Conservation (phyloP, 2,113 vertebrate genomes). For the Mungos mungo region DNA sequence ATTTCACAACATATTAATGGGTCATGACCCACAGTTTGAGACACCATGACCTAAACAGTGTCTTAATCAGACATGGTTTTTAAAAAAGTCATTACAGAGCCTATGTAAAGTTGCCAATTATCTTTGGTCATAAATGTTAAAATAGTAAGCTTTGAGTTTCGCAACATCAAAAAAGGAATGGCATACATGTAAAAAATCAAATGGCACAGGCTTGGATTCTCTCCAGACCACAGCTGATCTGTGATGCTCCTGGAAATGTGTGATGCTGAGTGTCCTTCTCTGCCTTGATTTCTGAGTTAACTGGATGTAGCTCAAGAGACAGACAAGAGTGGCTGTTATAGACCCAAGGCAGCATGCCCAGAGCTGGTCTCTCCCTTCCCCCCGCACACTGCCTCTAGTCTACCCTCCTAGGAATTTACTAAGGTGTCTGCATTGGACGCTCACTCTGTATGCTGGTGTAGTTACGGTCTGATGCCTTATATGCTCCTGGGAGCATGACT, state of each 20-base stretch:
- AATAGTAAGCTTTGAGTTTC: slow-evolving; percentile 62
- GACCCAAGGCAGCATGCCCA: not conserved
- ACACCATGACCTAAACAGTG: slow-evolving; percentile 56
- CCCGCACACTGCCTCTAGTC: not conserved
- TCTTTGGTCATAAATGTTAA: slow-evolving; percentile 70
- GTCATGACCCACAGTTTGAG: slow-evolving; percentile 61
- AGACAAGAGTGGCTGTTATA: not conserved
- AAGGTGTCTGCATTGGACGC: not conserved
- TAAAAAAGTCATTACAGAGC: slow-evolving; percentile 65
- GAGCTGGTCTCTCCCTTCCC: not conserved
- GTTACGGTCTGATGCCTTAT: not conserved
- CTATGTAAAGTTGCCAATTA: slow-evolving; percentile 66
- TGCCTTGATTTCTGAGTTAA: not conserved
- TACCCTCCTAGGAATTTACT: not conserved
- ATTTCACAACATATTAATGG: slow-evolving; percentile 70
- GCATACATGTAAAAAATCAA: slow-evolving; percentile 30
- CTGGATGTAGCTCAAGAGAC: not conserved
- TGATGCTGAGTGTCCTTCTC: not conserved
- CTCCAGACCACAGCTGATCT: slow-evolving; percentile 58
- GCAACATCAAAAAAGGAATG: slow-evolving; percentile 43
- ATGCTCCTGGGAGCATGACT: not conserved
- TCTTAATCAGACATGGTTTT: slow-evolving; percentile 75
- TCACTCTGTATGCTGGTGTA: not conserved
- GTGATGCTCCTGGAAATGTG: not conserved
- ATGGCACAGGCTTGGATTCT: not conserved